Percentiles rank a stretch among this genome's conserved stretches.
Conservation (phyloP, 2,797 vertebrate genomes). For the Mionectes olivaceus region DNA sequence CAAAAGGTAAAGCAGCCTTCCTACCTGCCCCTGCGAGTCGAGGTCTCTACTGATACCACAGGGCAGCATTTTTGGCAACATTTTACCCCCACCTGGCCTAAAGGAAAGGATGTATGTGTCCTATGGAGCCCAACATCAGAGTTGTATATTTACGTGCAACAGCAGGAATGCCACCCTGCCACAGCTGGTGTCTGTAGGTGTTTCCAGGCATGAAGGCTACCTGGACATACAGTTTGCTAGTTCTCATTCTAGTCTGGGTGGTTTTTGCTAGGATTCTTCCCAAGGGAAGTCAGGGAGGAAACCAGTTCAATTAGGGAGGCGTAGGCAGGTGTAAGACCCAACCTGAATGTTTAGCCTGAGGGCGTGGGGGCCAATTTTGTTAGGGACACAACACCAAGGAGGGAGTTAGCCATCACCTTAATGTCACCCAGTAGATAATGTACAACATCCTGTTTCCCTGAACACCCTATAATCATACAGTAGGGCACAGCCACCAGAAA, state of each 20-base stretch:
- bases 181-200: not conserved
- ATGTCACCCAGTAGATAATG: not conserved
- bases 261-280: not conserved
- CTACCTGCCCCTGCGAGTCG: not conserved
- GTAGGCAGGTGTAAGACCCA: not conserved
- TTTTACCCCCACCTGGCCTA: not conserved
- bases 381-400: not conserved
- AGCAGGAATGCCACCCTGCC: not conserved
- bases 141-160: fast-evolving
- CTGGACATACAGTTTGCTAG: not conserved
- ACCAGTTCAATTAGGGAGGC: not conserved
- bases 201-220: not conserved
- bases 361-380: not conserved
- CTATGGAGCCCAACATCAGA: not conserved
- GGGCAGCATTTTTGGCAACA: not conserved
- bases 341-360: not conserved
- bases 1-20: not conserved
- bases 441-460: not conserved
- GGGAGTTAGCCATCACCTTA: not conserved
- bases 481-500: not conserved
- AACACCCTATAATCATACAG: not conserved
- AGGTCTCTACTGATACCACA: not conserved
- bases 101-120: not conserved
- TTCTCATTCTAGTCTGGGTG: not conserved
- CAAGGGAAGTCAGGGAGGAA: not conserved